Base-by-base conservation (phyloP, 2,888 invertebrate species). In the Danaus chrysippus region DNA sequence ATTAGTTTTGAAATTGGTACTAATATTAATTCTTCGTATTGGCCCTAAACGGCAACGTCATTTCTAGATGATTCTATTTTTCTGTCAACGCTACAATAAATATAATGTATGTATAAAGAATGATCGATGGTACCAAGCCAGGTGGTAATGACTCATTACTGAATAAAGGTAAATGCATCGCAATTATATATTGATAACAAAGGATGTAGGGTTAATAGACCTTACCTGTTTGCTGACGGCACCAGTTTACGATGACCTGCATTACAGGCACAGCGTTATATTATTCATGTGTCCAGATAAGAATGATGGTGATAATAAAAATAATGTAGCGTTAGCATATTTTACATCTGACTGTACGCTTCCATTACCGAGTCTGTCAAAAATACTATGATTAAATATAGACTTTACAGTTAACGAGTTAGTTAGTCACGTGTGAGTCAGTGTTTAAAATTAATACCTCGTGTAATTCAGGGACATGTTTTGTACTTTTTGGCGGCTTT, bases 91-190 rank as follows among this genome's bases (percentile, higher is more conserved):
- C 63, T 73, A 68, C 71, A 43, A 34, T 54, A 67, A 69, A 68
- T 69, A 71, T 69, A 34, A 34, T 34, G 67, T 71, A 66, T 64
- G 66, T 68, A 70, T 68, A 71, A 68, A 69, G 69, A 69, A 68
- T 73, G 73, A 73, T 73, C 68, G 70, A 73, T 73, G 68, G 65
- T 63, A 65, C 67, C 69, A 67, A 63, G 67, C 67, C 69, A 71
- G 70, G 68, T 71, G 70, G 67, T 68, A 69, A 67, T 72, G 73
- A 73, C 52, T 72, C 73, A 72, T 69, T 64, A 64, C 55, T 42
- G 42, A 34, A 63, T 62, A 57, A 55, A 61, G 59, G 59, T 52
- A 62, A 62, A 58, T 64, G 59, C 59, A 62, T 56, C 58, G 44
- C 23, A 59, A 49, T 55, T 62, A 53, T 58, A 64, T 64, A 62